These are phyloP conservation scores for Oopsacas minuta DNA, from an alignment of 37 sponge, comb jelly and placozoan species.

Conservation along the genomic window DNA sequence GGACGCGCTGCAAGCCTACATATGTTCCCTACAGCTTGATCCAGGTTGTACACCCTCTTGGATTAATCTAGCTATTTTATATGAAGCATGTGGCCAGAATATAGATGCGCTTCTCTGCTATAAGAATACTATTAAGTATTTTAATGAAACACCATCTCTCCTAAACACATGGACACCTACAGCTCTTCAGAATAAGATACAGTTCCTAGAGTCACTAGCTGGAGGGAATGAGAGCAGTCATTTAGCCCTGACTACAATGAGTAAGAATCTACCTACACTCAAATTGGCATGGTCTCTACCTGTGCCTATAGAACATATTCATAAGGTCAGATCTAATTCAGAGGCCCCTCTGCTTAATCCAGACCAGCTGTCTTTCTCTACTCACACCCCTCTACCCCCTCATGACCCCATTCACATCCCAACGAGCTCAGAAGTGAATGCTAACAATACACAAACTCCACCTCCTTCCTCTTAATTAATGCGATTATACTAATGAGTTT, in stretches of 20 bases:
- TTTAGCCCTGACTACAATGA: neutral
- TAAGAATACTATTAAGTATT: conserved; percentile 7
- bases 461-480: neutral
- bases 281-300: conserved; percentile 4
- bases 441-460: neutral
- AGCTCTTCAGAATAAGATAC: neutral
- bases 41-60: neutral
- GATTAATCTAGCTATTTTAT: conserved; percentile 9
- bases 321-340: neutral
- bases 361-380: neutral
- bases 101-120: conserved; percentile 10
- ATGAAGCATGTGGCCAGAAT: conserved; percentile 2
- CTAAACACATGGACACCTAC: conserved; percentile 8
- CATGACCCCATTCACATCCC: no score
- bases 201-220: conserved; percentile 1
- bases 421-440: neutral
- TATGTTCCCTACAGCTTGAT: neutral
- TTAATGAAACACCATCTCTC: neutral
- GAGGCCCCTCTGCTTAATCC: neutral
- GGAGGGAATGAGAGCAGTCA: neutral
- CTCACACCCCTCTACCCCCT: neutral
- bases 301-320: conserved; percentile 1
- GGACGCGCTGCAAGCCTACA: conserved; percentile 15
- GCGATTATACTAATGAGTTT: no score
- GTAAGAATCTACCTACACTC: neutral